phyloP scores from a whole-genome alignment of 2,113 vertebrate species.

The Athene noctua region DNA sequence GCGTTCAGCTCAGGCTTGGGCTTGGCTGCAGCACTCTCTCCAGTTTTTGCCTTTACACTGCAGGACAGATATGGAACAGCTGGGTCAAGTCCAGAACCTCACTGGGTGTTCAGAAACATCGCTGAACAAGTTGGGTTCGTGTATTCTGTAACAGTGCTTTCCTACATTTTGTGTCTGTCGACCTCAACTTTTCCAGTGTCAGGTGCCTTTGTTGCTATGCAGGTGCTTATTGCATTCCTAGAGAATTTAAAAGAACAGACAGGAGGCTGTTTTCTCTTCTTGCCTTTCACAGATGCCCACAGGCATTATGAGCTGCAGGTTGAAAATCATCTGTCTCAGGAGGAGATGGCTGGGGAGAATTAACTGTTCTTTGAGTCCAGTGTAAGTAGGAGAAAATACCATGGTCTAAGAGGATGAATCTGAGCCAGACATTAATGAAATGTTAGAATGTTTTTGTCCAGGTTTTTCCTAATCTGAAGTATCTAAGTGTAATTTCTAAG shows the following conservation, averaged over 20 bases:
- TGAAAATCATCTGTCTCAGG: background rate
- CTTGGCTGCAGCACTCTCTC: background rate
- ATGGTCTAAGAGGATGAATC: background rate
- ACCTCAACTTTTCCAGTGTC: background rate
- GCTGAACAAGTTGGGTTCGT: background rate
- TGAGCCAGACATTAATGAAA: background rate
- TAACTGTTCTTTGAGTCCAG: background rate
- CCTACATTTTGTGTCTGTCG: rapidly evolving
- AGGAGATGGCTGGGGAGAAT: background rate
- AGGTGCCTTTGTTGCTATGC: background rate
- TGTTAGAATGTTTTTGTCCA: background rate
- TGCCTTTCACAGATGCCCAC: background rate
- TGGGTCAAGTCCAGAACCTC: background rate
- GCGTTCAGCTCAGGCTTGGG: background rate
- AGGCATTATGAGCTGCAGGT: background rate
- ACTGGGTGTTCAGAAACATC: background rate
- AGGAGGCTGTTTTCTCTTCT: background rate
- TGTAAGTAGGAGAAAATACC: background rate
- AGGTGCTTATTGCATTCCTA: background rate
- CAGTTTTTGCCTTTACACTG: background rate
- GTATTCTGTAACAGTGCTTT: background rate
- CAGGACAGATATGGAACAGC: background rate
- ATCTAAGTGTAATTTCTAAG: background rate
- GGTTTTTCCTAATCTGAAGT: background rate
- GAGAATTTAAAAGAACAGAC: background rate